Evolutionary conservation across 2,888 invertebrate genomes (phyloP), one percentile per base, ranked within the genome.

Genomic region (Diplolepis rosae): DNA sequence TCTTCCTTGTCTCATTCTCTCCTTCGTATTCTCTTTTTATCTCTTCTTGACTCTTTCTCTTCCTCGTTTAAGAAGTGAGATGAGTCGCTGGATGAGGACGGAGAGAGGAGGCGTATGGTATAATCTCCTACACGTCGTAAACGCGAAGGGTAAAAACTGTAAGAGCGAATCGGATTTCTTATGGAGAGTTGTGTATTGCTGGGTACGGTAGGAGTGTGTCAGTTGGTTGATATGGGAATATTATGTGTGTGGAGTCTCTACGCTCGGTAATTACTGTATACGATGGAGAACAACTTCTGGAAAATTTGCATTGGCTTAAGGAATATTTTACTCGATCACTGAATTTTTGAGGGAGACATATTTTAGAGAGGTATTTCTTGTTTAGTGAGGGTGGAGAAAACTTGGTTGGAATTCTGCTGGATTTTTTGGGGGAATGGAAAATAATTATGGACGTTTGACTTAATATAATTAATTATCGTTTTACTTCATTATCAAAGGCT

Each of bases 71-170:
- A 76, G 74, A 71, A 69, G 72, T 70, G 74, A 74, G 77, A 76
- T 76, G 76, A 70, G 72, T 69, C 35, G 67, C 27, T 18, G 35
- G 39, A 65, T 56, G 56, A 56, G 56, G 65, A 28, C 18, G 28
- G 11, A 30, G 27, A 28, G 13, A 18, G 30, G 30, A 22, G 65
- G 65, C 52, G 54, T 70, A 70, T 72, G 79, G 79, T 79, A 80
- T 83, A 83, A 84, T 83, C 82, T 83, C 77, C 78, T 80, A 82
- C 83, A 82, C 80, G 81, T 79, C 79, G 76, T 81, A 82, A 83
- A 82, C 80, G 77, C 75, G 74, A 77, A 78, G 75, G 80, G 80
- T 72, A 76, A 81, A 82, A 82, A 82, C 77, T 77, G 77, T 74
- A 75, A 77, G 77, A 75, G 76, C 74, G 78, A 80, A 80, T 81